These are phyloP conservation scores for Valencia hispanica DNA, from an alignment of 2,797 vertebrate species.

Conservation along the genomic window DNA sequence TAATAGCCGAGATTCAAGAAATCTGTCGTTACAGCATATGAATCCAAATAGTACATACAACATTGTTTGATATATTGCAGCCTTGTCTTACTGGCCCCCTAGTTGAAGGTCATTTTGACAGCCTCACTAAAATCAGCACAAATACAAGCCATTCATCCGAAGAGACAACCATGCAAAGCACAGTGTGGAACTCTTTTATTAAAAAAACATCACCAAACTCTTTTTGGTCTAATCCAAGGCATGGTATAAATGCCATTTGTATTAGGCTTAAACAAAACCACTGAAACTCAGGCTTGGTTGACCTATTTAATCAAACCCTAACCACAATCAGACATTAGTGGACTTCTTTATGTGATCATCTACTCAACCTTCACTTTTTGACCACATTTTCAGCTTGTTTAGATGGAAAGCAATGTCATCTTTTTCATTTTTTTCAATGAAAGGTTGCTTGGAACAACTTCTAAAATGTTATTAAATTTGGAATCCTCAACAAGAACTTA, in stretches of 20 bases:
- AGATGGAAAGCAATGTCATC: no score
- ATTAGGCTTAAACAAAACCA: not conserved
- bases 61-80: not conserved
- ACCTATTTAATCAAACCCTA: not conserved
- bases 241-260: no score
- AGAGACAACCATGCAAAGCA: not conserved
- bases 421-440: not conserved
- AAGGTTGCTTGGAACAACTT: not conserved
- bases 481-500: no score
- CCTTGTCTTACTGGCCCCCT: not conserved
- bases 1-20: not conserved
- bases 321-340: not conserved
- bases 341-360: not conserved
- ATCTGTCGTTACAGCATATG: not conserved
- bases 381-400: not conserved
- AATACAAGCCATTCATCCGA: not conserved
- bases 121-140: not conserved
- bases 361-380: not conserved
- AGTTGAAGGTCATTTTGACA: not conserved
- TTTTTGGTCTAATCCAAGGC: not conserved
- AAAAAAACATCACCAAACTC: not conserved
- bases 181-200: not conserved
- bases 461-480: not conserved
- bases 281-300: not conserved
- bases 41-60: not conserved